These are phyloP conservation scores for Amphimedon queenslandica DNA, from an alignment of 37 sponge, comb jelly and placozoan species.

Conservation along the genomic window DNA sequence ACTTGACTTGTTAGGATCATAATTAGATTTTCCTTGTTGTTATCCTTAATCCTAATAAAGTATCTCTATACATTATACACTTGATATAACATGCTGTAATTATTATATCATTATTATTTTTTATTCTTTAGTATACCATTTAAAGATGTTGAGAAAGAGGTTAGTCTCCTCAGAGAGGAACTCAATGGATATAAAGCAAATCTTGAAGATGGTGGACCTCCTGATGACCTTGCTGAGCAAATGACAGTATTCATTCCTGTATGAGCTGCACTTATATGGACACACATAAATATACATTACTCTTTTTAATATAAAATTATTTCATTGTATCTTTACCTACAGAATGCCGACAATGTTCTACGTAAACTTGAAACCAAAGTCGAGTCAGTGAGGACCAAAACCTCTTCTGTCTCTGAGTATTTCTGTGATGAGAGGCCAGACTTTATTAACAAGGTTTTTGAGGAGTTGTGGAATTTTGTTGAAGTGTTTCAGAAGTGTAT, in stretches of 20 bases:
- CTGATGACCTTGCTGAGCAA: not conserved
- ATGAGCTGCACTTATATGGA: not conserved
- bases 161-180: not conserved
- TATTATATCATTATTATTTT: too few relatives aligned
- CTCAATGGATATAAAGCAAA: not conserved
- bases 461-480: constrained; percentile 10
- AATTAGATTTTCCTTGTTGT: too few relatives aligned
- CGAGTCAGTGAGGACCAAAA: constrained; percentile 4
- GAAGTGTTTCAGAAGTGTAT: constrained; percentile 2
- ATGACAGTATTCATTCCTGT: constrained; percentile 5
- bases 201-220: constrained; percentile 1
- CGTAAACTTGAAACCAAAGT: not conserved
- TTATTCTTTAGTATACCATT: not conserved
- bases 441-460: constrained; percentile 10
- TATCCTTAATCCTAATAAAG: too few relatives aligned
- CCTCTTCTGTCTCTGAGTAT: not conserved
- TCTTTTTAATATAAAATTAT: not conserved
- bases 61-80: too few relatives aligned
- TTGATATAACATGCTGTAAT: too few relatives aligned
- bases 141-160: not conserved
- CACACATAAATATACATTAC: not conserved
- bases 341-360: constrained; percentile 3
- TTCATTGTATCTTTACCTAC: not conserved
- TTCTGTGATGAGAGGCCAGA: constrained; percentile 13
- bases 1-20: too few relatives aligned